Base-by-base conservation (phyloP, 2,888 invertebrate genomes). In the Volucella bombylans region DNA sequence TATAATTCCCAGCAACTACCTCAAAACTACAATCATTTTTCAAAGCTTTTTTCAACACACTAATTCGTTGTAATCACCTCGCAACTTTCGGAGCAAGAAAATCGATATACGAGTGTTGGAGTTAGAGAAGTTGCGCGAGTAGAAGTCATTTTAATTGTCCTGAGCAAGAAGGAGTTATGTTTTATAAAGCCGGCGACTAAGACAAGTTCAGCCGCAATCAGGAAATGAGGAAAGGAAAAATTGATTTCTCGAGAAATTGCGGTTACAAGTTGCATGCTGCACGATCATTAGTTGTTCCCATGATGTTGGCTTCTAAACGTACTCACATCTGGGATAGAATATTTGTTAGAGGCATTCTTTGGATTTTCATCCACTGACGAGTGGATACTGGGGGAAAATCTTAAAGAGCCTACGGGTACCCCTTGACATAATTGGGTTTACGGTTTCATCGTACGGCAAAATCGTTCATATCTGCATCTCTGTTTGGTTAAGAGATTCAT, bases 361-460 rank as follows among this genome's bases (percentile, higher is more conserved):
- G 43, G 31, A 62, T 39, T 45, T 50, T 47, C 47, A 39, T 49
- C 8, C 18, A n/a, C 15, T 45, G 68, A 55, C 68, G 18, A 43
- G 49, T 23, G 23, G 23, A 23, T 2, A 23, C 1, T 4, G 1
- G 23, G 23, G 23, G 23, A 4, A 23, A 23, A 4, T 23, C 4
- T 23, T 23, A 23, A 23, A 23, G 23, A 23, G 50, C 49, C n/a
- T 43, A 23, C 45, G 69, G n/a, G 74, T 49, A 57, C 76, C 57
- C 41, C 62, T 76, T 81, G 81, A 76, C 76, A 76, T 76, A 76
- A 81, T 81, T 81, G 49, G 18, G 59, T 47, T 39, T 71, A 76
- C 76, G 61, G 76, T 76, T 81, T 81, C 71, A 59, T 76, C 69
- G 69, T 45, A 68, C 49, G 39, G 39, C 57, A 57, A 12, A 23